Evolutionary conservation across 2,113 vertebrate species (phyloP), one percentile per base, ranked within the genome.

Genomic region (Halcyon senegalensis): DNA sequence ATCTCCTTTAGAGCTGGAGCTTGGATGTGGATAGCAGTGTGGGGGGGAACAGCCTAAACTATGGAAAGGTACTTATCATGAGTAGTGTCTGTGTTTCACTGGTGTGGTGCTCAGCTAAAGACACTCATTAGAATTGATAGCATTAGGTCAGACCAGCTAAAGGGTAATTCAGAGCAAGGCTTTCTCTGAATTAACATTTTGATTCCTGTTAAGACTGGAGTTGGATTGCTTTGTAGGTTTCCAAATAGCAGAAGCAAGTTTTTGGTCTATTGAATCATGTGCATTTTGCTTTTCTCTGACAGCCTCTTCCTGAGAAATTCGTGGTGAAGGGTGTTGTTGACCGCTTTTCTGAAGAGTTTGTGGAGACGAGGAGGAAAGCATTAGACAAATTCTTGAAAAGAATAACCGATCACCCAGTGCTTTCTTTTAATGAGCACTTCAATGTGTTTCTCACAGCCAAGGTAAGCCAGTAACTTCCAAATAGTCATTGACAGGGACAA

Each of bases 291-390:
- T 96, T 50, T 94, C 17, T 90, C 67, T 70, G 66, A 43, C 95
- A 99, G 99, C 99, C 99, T 2, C 97, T 99, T 91, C 99, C 99
- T 41, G 99, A 99, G 97, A 99, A 99, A 97, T 99, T 99, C 93
- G 99, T 99, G 79, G 99, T 99, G 97, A 99, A 99, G 95, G 99
- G 99, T 11, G 99, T 99, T 35, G 99, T 99, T 3, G 99, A 99
- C 94, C 99, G 99, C 24, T 99, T 99, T 95, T 99, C 99, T 13
- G 99, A 99, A 97, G 99, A 99, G 93, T 99, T 99, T 24, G 99
- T 99, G 85, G 99, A 99, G 95, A 99, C 99, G 0, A 98, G 99
- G 91, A 99, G 99, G 97, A 99, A 99, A 95, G 99, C 99, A 24
- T 97, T 99, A 92, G 99, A 99, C 97, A 99, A 99, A 96, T 99